These are phyloP conservation scores for Hypotaenidia philippensis DNA, from an alignment of 2,797 vertebrate species.

Conservation along the genomic window DNA sequence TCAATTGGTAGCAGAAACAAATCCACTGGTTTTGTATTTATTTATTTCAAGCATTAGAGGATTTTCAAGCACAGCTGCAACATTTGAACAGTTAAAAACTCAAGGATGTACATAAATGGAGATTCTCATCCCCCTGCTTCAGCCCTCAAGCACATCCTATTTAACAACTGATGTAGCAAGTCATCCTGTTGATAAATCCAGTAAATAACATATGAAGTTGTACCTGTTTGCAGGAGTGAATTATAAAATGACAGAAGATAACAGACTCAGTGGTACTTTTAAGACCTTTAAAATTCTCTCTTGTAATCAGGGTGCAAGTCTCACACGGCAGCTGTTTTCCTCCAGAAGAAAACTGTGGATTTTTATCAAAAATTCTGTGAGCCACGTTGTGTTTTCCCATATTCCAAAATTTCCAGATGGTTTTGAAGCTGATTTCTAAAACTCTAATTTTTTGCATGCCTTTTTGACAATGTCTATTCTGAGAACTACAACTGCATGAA, in stretches of 20 bases:
- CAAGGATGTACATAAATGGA: background rate
- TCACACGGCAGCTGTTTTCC: background rate
- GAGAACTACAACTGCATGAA: background rate
- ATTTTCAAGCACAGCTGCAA: background rate
- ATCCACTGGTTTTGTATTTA: background rate
- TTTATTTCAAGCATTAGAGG: background rate
- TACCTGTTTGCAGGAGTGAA: background rate
- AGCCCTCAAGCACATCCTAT: background rate
- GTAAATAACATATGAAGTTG: background rate
- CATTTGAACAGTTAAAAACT: background rate
- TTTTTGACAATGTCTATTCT: background rate
- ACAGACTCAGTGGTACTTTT: background rate
- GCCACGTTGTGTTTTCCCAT: background rate
- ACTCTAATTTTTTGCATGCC: background rate
- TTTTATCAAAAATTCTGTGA: background rate
- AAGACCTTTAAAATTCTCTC: background rate
- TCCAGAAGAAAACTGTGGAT: background rate
- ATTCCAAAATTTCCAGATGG: background rate
- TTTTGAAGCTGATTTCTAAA: background rate
- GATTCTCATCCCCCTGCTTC: background rate
- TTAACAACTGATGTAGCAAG: background rate
- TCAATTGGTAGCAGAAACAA: background rate
- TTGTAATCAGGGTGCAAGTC: background rate
- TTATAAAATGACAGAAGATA: background rate
- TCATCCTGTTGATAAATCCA: background rate